Conservation (phyloP, 2,888 invertebrate species). For the Apoderus coryli region DNA sequence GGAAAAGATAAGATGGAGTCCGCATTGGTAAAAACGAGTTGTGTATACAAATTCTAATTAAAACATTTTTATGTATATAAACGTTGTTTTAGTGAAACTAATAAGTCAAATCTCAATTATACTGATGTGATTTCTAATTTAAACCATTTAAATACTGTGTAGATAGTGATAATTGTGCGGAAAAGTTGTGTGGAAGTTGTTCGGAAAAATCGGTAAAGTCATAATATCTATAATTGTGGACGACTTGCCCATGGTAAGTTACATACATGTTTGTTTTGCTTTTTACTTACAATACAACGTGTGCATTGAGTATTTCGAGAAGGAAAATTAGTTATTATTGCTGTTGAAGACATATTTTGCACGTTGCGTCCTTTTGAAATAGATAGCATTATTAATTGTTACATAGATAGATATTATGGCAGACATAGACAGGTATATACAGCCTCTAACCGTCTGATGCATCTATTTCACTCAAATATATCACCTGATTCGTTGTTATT, state of each 20-base stretch:
- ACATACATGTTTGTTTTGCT: conserved; percentile 23
- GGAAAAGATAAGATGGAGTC: conserved; percentile 35
- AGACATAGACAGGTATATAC: too few species aligned
- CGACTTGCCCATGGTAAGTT: conserved; percentile 35
- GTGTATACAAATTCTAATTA: too few species aligned
- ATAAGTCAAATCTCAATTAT: conserved; percentile 21
- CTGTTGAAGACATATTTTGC: too few species aligned
- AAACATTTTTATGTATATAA: conserved; percentile 26
- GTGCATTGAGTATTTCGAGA: too few species aligned
- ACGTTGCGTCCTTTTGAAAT: too few species aligned
- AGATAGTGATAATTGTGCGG: conserved; percentile 20
- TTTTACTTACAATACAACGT: too few species aligned
- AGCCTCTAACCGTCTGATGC: too few species aligned
- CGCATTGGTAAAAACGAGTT: too few species aligned
- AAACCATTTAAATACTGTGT: conserved; percentile 18
- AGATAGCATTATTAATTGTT: too few species aligned
- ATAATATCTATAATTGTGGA: too few species aligned
- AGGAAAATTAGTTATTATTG: too few species aligned
- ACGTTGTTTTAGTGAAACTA: conserved; percentile 20
- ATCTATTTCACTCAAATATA: conserved; percentile 34
- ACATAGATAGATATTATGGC: too few species aligned
- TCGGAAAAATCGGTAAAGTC: conserved; percentile 4
- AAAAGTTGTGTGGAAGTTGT: conserved; percentile 14
- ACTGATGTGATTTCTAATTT: conserved; percentile 21
- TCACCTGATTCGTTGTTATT: conserved; percentile 35